Conservation (phyloP, 2,888 invertebrate species). For the Ophioninae sp. region DNA sequence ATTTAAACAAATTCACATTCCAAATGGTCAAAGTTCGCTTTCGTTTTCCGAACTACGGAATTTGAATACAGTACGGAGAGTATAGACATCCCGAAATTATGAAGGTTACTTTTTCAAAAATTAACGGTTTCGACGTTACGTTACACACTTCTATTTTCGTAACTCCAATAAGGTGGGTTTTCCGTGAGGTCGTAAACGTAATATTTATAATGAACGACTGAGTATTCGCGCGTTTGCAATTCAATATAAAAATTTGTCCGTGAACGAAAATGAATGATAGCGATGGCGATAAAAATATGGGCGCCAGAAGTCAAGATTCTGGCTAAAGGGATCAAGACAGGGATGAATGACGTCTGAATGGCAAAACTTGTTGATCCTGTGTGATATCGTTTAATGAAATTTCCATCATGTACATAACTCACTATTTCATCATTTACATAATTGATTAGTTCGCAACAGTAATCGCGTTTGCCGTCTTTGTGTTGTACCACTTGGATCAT, state of each 20-base stretch:
- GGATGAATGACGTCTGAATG: not conserved
- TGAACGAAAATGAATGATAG: no score
- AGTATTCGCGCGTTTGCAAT: no score
- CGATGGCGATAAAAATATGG: no score
- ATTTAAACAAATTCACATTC: not conserved
- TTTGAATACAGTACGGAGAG: not conserved
- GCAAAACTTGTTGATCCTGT: slow-evolving; percentile 53
- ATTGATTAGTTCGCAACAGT: slow-evolving; percentile 63
- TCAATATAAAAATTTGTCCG: no score
- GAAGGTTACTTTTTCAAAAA: not conserved
- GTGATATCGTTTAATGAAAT: slow-evolving; percentile 70
- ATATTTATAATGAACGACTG: no score
- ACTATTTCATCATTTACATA: slow-evolving; percentile 35
- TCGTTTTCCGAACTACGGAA: not conserved
- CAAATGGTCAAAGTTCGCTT: not conserved
- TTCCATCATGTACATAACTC: slow-evolving; percentile 69
- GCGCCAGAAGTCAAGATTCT: no score
- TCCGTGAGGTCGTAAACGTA: no score
- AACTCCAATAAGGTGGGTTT: no score
- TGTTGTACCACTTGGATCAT: slow-evolving; percentile 43
- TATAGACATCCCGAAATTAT: not conserved
- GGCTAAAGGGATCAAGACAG: no score
- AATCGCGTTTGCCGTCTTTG: slow-evolving; percentile 36
- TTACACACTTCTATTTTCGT: no score
- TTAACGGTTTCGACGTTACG: not conserved